phyloP scores from a whole-genome alignment of 2,797 vertebrate genomes.

The Syngnathus rostellatus region DNA sequence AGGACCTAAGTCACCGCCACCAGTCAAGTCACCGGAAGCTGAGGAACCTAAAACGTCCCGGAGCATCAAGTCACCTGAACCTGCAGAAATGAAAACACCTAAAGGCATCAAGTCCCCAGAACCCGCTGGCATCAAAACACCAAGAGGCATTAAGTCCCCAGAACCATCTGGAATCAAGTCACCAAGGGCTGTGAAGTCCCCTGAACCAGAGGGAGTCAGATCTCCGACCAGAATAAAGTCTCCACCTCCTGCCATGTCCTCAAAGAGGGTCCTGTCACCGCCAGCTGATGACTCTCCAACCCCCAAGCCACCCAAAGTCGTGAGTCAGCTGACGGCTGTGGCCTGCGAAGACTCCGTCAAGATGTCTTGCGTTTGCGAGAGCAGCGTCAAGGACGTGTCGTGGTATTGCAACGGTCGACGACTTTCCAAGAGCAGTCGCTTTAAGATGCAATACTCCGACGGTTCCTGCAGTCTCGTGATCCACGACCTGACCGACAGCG shows the following conservation, averaged over 20 bases:
- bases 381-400: slow-evolving; percentile 77
- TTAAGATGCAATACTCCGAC: slow-evolving; percentile 82
- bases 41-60: slow-evolving; percentile 14
- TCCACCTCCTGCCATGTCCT: slow-evolving; percentile 61
- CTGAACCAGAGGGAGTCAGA: slow-evolving; percentile 71
- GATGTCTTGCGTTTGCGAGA: slow-evolving; percentile 84
- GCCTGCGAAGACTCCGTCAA: slow-evolving; percentile 76
- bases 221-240: slow-evolving; percentile 69
- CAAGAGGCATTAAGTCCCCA: slow-evolving; percentile 58
- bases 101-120: slow-evolving; percentile 63
- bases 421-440: slow-evolving; percentile 80
- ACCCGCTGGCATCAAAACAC: slow-evolving; percentile 70
- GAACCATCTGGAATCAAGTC: slow-evolving; percentile 60
- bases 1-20: slow-evolving; percentile 66
- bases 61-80: slow-evolving; percentile 65
- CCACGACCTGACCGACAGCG: slow-evolving; percentile 77
- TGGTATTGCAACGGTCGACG: slow-evolving; percentile 89
- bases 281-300: slow-evolving; percentile 64
- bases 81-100: slow-evolving; percentile 52
- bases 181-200: slow-evolving; percentile 75
- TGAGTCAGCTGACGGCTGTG: slow-evolving; percentile 77
- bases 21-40: slow-evolving; percentile 70
- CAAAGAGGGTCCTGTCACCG: slow-evolving; percentile 85
- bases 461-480: slow-evolving; percentile 88
- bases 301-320: slow-evolving; percentile 67